Evolutionary conservation across 2,888 invertebrate genomes (phyloP).

Genomic region (Cotesia congregata): DNA sequence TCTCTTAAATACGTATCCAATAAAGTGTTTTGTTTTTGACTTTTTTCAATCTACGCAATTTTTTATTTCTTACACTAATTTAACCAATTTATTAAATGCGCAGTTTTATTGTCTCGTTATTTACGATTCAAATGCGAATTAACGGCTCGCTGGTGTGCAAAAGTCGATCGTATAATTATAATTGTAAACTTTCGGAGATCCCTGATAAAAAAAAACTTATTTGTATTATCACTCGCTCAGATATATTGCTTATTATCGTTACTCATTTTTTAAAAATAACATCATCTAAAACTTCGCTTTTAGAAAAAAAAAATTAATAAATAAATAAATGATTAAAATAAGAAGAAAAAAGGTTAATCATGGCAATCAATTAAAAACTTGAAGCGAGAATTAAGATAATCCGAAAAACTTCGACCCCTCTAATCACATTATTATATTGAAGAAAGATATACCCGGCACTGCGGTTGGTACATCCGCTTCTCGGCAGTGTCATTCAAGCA

Average conservation of each 20-base stretch:
- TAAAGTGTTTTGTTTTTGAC: neutral
- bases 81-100: neutral
- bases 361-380: neutral
- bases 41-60: neutral
- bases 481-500: conserved; percentile 16
- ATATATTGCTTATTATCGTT: neutral
- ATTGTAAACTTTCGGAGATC: neutral
- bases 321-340: too few relatives aligned
- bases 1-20: neutral
- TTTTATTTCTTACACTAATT: neutral
- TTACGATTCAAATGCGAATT: neutral
- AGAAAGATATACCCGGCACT: conserved; percentile 20
- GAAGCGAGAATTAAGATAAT: conserved; percentile 14
- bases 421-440: conserved; percentile 23
- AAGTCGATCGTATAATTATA: neutral
- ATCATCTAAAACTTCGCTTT: neutral
- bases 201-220: too few relatives aligned
- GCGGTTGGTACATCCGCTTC: conserved; percentile 19
- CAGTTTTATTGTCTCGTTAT: neutral
- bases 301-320: neutral
- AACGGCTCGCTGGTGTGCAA: neutral
- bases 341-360: too few relatives aligned
- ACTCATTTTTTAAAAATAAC: neutral
- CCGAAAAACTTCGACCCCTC: conserved; percentile 31
- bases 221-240: too few relatives aligned